phyloP scores from a whole-genome alignment of 2,113 vertebrate genomes.

The Azemiops feae region DNA sequence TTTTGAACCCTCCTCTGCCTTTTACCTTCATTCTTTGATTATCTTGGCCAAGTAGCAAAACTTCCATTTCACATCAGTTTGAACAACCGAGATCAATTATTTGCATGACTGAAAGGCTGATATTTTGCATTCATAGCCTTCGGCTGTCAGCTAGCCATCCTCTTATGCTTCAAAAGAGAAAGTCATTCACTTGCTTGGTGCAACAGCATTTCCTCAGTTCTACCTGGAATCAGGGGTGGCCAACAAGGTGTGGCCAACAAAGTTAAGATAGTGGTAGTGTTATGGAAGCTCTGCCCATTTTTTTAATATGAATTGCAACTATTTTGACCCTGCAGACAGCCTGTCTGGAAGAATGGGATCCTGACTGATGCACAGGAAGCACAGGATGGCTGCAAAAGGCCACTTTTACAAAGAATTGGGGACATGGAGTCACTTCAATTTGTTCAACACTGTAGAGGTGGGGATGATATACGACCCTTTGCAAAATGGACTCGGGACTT shows the following conservation, averaged over 20 bases:
- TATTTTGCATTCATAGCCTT: neutral
- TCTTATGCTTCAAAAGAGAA: neutral
- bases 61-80: neutral
- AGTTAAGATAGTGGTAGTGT: neutral
- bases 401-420: neutral
- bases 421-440: neutral
- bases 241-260: neutral
- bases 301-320: neutral
- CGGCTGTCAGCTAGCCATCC: neutral
- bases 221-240: neutral
- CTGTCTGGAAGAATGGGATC: neutral
- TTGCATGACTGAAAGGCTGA: neutral
- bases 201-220: neutral
- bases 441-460: fast-evolving
- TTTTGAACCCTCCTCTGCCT: neutral
- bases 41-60: neutral
- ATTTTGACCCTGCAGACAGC: neutral
- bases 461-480: neutral
- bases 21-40: neutral
- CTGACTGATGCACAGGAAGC: neutral
- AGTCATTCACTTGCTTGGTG: neutral
- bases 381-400: neutral
- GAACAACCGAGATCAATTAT: neutral
- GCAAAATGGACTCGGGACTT: neutral
- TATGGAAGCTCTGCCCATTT: neutral